A percentile compares a stretch with the other conserved stretches of the same genome.
These are phyloP conservation scores for Pseudochromis fuscus DNA, from an alignment of 2,797 vertebrate species.

Conservation along the genomic window DNA sequence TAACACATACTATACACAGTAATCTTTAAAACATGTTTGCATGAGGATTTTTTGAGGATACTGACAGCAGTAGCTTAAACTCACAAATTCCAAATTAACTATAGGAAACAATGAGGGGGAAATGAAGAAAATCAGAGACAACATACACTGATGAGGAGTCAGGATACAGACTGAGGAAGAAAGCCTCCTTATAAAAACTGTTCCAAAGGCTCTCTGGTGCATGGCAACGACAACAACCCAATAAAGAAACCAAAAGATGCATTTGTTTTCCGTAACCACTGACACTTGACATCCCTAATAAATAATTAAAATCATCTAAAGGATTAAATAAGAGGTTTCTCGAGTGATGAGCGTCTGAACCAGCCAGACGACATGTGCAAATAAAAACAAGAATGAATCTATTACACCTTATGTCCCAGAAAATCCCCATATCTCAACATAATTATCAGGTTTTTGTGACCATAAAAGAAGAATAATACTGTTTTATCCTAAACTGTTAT, in stretches of 20 bases:
- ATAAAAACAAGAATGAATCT: slow-evolving; percentile 61
- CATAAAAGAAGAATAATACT: slow-evolving; percentile 28
- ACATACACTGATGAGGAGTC: slow-evolving; percentile 10
- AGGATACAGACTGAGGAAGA: slow-evolving; percentile 10
- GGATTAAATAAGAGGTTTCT: slow-evolving; percentile 66
- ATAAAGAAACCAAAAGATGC: slow-evolving; percentile 18
- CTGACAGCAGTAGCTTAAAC: slow-evolving; percentile 27
- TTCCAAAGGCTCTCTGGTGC: slow-evolving; percentile 13
- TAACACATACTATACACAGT: too few species aligned
- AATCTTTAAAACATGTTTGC: too few species aligned
- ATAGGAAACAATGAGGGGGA: neutral
- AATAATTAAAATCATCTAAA: slow-evolving; percentile 77
- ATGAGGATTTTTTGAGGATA: slow-evolving; percentile 16
- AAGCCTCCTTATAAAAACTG: slow-evolving; percentile 25
- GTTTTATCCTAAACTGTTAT: slow-evolving; percentile 28
- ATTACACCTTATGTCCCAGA: slow-evolving; percentile 12
- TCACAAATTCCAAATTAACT: slow-evolving; percentile 16
- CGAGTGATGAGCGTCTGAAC: slow-evolving; percentile 85
- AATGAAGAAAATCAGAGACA: slow-evolving; percentile 21
- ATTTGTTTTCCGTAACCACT: slow-evolving; percentile 24
- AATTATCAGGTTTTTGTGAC: slow-evolving; percentile 25
- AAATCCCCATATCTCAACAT: slow-evolving; percentile 52
- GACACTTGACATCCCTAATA: slow-evolving; percentile 72
- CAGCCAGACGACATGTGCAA: slow-evolving; percentile 90
- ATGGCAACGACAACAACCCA: slow-evolving; percentile 19